These are phyloP conservation scores for Stegophylla sp. DNA, from an alignment of 2,888 invertebrate species.

Conservation along the genomic window DNA sequence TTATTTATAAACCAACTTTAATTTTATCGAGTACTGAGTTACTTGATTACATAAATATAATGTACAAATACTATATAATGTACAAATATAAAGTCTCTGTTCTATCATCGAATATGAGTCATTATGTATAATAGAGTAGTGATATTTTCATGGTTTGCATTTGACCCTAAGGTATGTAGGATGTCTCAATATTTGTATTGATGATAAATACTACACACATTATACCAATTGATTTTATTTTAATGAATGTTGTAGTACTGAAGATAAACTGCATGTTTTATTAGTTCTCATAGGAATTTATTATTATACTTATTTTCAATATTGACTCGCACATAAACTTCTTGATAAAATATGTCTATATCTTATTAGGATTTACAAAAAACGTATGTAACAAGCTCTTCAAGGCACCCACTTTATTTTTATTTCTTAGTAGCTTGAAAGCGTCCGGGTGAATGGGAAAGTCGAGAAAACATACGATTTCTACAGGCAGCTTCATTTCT, in stretches of 20 bases:
- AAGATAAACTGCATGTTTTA: conserved; percentile 2
- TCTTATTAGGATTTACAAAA: not conserved
- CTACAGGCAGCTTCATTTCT: conserved; percentile 58
- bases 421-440: conserved; percentile 38
- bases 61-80: too few species aligned
- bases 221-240: conserved; percentile 24
- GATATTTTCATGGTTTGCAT: conserved; percentile 22
- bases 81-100: not conserved
- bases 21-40: not conserved
- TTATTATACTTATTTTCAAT: not conserved
- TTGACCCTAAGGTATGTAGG: conserved; percentile 10
- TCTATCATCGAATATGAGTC: not conserved
- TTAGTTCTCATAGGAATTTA: not conserved
- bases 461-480: conserved; percentile 59
- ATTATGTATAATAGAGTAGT: conserved; percentile 11
- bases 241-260: not conserved
- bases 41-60: too few species aligned
- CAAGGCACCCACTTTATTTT: conserved; percentile 42
- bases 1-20: not conserved
- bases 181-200: conserved; percentile 3
- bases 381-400: conserved; percentile 13
- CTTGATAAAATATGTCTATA: conserved; percentile 24
- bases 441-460: conserved; percentile 55
- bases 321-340: not conserved
- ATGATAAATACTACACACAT: conserved; percentile 2